phyloP scores from a whole-genome alignment of 1,140 invertebrate genomes.

The Orchestia grillus region DNA sequence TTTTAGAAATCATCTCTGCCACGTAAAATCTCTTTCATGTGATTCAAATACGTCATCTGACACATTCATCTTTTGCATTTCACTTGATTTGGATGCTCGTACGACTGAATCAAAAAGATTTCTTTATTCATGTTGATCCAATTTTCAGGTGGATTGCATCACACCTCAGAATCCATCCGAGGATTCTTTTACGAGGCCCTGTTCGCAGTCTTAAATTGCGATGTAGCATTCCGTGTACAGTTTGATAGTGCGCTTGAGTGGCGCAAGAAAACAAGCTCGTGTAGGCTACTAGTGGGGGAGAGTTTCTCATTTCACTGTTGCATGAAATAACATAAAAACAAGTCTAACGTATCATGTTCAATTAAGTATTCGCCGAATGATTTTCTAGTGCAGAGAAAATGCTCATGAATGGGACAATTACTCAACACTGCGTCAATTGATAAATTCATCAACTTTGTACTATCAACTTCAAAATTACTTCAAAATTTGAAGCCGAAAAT shows the following conservation, averaged over 20 bases:
- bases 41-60: not conserved
- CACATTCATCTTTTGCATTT: not conserved
- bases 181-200: constrained; percentile 44
- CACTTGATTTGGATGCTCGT: not conserved
- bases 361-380: not conserved
- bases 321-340: not conserved
- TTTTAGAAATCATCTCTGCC: not conserved
- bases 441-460: not conserved
- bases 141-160: not conserved
- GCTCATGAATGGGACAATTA: not conserved
- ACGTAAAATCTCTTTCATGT: not conserved
- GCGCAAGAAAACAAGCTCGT: not conserved
- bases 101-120: not conserved
- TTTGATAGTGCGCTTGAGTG: not conserved
- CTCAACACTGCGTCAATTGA: not conserved
- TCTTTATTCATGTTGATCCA: not conserved
- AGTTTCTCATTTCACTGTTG: not conserved
- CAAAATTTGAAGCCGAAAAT: not conserved
- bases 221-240: not conserved
- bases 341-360: not conserved
- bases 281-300: not conserved
- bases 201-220: not conserved
- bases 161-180: not conserved
- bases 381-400: not conserved
- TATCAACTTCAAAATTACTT: too few relatives aligned